Evolutionary conservation across 2,113 vertebrate species (phyloP), one percentile per base, ranked within the genome.

Genomic region (Excalfactoria chinensis): DNA sequence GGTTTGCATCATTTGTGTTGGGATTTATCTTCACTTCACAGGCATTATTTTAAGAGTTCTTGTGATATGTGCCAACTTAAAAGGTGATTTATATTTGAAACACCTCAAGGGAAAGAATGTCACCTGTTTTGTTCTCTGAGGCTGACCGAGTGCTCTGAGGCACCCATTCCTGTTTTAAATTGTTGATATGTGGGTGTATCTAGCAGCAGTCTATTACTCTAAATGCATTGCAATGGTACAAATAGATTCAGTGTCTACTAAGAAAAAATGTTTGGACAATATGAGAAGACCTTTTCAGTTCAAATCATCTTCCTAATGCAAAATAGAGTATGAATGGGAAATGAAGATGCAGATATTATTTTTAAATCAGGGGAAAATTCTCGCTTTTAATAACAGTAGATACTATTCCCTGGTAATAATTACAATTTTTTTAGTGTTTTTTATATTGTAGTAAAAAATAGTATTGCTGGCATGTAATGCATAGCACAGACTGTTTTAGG

Each of bases 211-310:
- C 68, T 9, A 6, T 20, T 84, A 12, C 49, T 85, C 55, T 69
- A 35, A 86, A 35, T 77, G 13, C 22, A 67, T 48, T 93, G 35
- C 44, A 35, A n/a, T 62, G 77, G 13, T 76, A 43, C 78, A 73
- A 70, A 30, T 49, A 66, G 2, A 5, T 53, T 79, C 48, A 17
- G 9, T 69, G 32, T 26, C 13, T 77, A 4, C 43, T 37, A 69
- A 77, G 40, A 92, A 72, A 83, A 93, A 37, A 11, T 66, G 6
- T 75, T 74, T 63, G 30, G 75, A 72, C 16, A 66, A 71, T 7
- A 13, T 37, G 68, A 84, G 44, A 84, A 84, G 34, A 83, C 85
- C 95, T 86, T 86, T 94, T 93, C 89, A 80, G 73, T 94, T 94
- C 87, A 94, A 96, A 88, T 93, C 37, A 76, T 84, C 85, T 90